Base-by-base conservation (phyloP, 2,113 vertebrate genomes). In the Andinoacara biseriatus region DNA sequence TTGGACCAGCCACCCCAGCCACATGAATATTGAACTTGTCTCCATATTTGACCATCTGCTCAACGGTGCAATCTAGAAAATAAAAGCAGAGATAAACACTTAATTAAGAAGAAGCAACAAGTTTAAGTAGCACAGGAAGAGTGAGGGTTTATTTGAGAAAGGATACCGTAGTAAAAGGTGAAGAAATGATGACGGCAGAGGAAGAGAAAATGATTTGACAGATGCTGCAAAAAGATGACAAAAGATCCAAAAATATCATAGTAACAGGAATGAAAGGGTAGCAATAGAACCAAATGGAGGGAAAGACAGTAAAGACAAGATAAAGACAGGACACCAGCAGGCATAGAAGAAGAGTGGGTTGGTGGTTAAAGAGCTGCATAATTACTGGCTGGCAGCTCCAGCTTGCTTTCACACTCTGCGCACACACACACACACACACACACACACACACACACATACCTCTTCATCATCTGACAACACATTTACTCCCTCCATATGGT, bases 21-120 rank as follows among this genome's bases (percentile, higher is more conserved):
- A 95, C 54, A 0, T 75, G 67, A 33, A 96, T 87, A 20, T 74
- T 46, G 86, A 84, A 96, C 76, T 83, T 84, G 46, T 81, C 89
- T 57, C 95, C 95, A 29, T 95, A 96, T 83, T 87, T 95, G 33
- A 95, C 60, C 4, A 24, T 84, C 54, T 87, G 58, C 76, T 96
- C 95, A 9, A 82, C 85, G 31, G 89, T 85, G 81, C 96, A 96
- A 82, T 96, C 96, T 96, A 82, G 11, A 85, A 67, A 1, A 69
- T 24, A 61, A 80, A 87, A 83, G 26, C 10, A 0, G 67, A 72
- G 67, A 54, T 54, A 33, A 54, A 72, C 26, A 72, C 18, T 76
- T 49, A 15, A 80, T 31, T 31, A 14, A 74, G 56, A 62, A 9
- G 24, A 77, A 76, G 22, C 58, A 76, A 18, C 24, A 69, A 13